Conservation (phyloP, 2,797 vertebrate genomes). For the Sebastes baramenuke region DNA sequence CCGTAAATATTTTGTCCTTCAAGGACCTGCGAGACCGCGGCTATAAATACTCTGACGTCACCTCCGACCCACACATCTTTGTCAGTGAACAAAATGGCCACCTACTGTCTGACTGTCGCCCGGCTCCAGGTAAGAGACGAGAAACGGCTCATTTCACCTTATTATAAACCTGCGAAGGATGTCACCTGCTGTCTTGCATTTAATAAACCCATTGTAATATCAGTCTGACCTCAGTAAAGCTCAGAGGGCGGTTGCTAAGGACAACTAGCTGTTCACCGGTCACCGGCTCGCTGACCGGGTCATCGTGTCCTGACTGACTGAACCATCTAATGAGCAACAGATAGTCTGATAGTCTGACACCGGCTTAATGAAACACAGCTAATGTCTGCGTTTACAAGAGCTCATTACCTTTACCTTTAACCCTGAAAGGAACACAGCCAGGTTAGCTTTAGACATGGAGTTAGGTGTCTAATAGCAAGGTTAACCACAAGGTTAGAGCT, state of each 20-base stretch:
- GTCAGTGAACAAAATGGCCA: slow-evolving; percentile 99
- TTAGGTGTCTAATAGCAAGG: slow-evolving; percentile 69
- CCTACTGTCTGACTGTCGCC: slow-evolving; percentile 90
- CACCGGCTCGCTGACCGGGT: slow-evolving; percentile 53
- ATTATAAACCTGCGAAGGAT: rapidly evolving
- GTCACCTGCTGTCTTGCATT: neutral
- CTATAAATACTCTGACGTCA: slow-evolving; percentile 78
- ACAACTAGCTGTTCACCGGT: neutral
- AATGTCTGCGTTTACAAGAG: rapidly evolving
- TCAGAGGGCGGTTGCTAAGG: rapidly evolving
- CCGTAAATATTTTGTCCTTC: neutral
- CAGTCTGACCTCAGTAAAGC: rapidly evolving
- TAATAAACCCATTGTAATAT: rapidly evolving
- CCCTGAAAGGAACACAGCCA: rapidly evolving
- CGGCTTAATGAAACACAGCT: neutral
- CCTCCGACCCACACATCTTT: slow-evolving; percentile 89
- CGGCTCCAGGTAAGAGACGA: slow-evolving; percentile 88
- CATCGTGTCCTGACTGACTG: slow-evolving; percentile 68
- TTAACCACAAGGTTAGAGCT: slow-evolving; percentile 84
- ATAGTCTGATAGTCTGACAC: neutral
- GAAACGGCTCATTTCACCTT: neutral
- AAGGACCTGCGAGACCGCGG: slow-evolving; percentile 30
- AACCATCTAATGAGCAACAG: neutral
- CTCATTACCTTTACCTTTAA: rapidly evolving
- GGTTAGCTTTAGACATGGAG: rapidly evolving